Base-by-base conservation (phyloP, 2,888 invertebrate genomes). In the Cantharis rufa region DNA sequence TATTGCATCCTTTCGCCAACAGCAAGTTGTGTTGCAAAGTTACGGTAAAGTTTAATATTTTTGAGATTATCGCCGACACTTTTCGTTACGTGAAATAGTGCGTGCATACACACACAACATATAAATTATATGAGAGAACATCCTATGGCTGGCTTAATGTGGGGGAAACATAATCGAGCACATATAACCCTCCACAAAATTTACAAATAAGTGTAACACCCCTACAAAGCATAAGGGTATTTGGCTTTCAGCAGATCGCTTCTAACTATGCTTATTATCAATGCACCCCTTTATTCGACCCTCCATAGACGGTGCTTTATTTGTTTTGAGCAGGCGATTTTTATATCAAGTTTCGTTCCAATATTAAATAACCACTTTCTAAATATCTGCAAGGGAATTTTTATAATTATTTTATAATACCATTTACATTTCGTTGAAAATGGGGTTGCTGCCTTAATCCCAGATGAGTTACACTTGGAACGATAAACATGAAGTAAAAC, bases 221-320 rank as follows among this genome's bases (percentile, higher is more conserved):
- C 78, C 48, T 75, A 74, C 75, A 74, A 75, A 78, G 71, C 74
- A 74, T 71, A 74, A 70, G 74, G 74, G 69, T 74, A 77, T 77
- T 74, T 74, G 75, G 72, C 72, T 77, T 74, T 77, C 77, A 72
- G 69, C 74, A 71, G 71, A 73, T 74, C 77, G 70, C 70, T 28
- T 77, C 73, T 77, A 77, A 77, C 77, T 71, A 73, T 68, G 70
- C 73, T 77, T 77, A 77, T 77, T 77, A 77, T 73, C 74, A 70
- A 77, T 77, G 77, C 77, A 77, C 77, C 77, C 77, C 63, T 77
- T 16, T 71, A 16, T 63, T 64, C 66, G 68, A 18, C 71, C 75
- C 18, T 28, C 66, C n/a, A n/a, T 16, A 64, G 70, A 48, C 48
- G 74, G 18, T 32, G 75, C 71, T 75, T 75, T 75, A 71, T 75